Base-by-base conservation (phyloP, 2,797 vertebrate species). In the Hirundo rustica region DNA sequence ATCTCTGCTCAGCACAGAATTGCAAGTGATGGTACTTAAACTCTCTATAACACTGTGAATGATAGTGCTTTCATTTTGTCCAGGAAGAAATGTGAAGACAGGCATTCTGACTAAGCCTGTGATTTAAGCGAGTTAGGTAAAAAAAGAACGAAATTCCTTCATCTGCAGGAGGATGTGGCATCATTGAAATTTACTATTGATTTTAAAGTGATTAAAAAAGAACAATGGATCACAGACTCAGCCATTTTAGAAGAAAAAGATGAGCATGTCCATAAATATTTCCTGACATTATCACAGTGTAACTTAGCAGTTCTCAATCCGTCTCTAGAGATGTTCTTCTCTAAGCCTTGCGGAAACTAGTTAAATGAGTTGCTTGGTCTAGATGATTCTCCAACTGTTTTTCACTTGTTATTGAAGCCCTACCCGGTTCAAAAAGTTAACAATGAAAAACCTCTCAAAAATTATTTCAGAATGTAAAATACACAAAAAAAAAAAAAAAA, bases 1-100 rank as follows among this genome's bases (percentile, higher is more conserved):
- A 78, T 95, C 96, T 97, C 95, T 96, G 85, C 94, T 95, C 94
- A 94, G 60, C 80, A 64, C 89, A 92, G 58, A 86, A 47, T 66
- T 80, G 72, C 66, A 74, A 96, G 92, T 54, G 89, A 78, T 86
- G 88, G 85, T 85, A 85, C 91, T 96, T 96, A 93, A 96, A 89
- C 71, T 82, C 80, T 64, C 36, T 67, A 4, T 82, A 96, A 53
- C 32, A 61, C 42, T 65, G 73, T 84, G 87, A 93, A 77, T 95
- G 61, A 84, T 85, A 83, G 44, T 25, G 3, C 81, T 96, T 88
- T 96, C 26, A 47, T 96, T 88, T 92, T 47, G 47, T 78, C 82
- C 61, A 32, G 51, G 71, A 95, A 93, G 51, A 80, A 77, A 95
- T 32, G 78, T 75, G 84, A 67, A 86, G 70, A 50, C 53, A 75